A percentile compares a stretch with the other conserved stretches of the same genome.
These are phyloP conservation scores for Drosophila bocki DNA, from an alignment of 1,140 invertebrate species.

Conservation along the genomic window DNA sequence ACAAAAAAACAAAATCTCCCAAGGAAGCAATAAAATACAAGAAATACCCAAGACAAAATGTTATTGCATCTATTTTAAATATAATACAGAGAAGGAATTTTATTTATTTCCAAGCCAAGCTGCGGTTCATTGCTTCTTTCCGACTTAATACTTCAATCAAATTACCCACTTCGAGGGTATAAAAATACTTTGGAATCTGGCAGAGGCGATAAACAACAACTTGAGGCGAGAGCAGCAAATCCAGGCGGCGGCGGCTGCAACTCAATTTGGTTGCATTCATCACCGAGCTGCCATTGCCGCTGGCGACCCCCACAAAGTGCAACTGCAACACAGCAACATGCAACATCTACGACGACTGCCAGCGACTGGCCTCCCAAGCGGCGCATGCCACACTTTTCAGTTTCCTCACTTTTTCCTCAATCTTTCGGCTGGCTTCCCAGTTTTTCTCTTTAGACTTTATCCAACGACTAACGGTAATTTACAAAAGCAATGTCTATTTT, in stretches of 20 bases:
- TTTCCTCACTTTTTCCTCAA: constrained; percentile 21
- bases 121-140: constrained; percentile 7
- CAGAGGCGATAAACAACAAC: constrained; percentile 45
- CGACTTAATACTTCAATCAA: constrained; percentile 23
- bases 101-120: neutral
- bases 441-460: constrained; percentile 6
- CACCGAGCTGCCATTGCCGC: constrained; percentile 24
- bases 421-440: constrained; percentile 75
- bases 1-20: no score
- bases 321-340: constrained; percentile 21
- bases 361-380: constrained; percentile 20
- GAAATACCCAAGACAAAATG: neutral
- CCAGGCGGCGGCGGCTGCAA: constrained; percentile 15
- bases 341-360: constrained; percentile 14
- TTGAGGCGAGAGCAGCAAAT: constrained; percentile 25
- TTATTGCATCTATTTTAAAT: constrained; percentile 1
- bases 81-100: neutral
- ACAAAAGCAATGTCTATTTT: constrained; percentile 76
- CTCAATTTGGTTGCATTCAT: constrained; percentile 48
- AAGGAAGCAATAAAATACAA: constrained; percentile 1
- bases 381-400: constrained; percentile 21
- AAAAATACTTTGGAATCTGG: constrained; percentile 28
- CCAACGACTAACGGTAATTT: constrained; percentile 76
- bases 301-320: constrained; percentile 47
- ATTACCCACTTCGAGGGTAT: constrained; percentile 35